Evolutionary conservation across 1,140 invertebrate species (phyloP).

Genomic region (Tetranychus urticae): DNA sequence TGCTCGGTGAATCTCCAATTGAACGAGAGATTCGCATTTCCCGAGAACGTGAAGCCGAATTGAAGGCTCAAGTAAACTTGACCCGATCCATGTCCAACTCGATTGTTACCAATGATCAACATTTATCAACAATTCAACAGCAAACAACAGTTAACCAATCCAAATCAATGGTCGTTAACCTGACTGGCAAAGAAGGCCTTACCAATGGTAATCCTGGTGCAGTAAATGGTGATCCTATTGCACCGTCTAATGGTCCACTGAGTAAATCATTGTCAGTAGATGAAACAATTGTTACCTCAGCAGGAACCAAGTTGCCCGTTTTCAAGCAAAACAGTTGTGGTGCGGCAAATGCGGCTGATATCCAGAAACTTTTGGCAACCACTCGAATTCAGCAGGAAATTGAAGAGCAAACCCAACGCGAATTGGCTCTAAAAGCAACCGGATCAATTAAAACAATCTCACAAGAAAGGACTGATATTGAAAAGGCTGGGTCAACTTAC

Average conservation of each 20-base stretch:
- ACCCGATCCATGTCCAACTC: neutral
- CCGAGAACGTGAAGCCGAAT: slow-evolving; percentile 28
- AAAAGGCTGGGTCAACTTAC: too few relatives aligned
- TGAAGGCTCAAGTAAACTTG: slow-evolving; percentile 21
- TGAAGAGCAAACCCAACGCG: slow-evolving; percentile 21
- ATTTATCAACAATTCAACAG: neutral
- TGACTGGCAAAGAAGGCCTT: neutral
- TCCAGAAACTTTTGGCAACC: slow-evolving; percentile 20
- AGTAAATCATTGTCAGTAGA: neutral
- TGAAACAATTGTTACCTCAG: neutral
- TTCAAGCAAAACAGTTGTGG: neutral
- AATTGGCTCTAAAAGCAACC: slow-evolving; percentile 19
- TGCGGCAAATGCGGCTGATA: slow-evolving; percentile 9
- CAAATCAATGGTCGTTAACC: neutral
- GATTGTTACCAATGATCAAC: neutral
- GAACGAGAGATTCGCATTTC: slow-evolving; percentile 30
- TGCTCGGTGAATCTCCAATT: slow-evolving; percentile 28
- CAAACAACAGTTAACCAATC: neutral
- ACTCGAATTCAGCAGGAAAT: slow-evolving; percentile 24
- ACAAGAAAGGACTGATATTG: slow-evolving; percentile 17
- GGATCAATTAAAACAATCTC: slow-evolving; percentile 22
- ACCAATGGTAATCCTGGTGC: neutral
- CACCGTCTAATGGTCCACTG: neutral
- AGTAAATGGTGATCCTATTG: neutral
- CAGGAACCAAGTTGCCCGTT: neutral